phyloP scores from a whole-genome alignment of 2,113 vertebrate genomes.

The Oryzias melastigma region DNA sequence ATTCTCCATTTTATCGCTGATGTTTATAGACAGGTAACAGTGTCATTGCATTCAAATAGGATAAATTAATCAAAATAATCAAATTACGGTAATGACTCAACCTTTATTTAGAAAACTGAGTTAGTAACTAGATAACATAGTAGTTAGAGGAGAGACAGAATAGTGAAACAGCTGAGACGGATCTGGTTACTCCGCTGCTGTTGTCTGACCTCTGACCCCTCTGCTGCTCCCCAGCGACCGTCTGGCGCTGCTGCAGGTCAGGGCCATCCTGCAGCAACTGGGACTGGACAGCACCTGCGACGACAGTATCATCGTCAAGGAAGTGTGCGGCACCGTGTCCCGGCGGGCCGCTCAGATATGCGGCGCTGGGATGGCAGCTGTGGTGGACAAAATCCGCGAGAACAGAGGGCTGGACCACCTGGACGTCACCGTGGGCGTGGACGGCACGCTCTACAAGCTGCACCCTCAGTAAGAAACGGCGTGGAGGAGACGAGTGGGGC shows the following conservation, averaged over 20 bases:
- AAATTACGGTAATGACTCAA: too few species aligned
- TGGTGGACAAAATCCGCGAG: conserved; percentile 97
- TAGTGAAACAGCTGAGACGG: conserved; percentile 53
- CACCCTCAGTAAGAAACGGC: conserved; percentile 88
- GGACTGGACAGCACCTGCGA: conserved; percentile 97
- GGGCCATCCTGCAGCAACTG: conserved; percentile 93
- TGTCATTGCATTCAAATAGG: too few species aligned
- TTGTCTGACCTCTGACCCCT: conserved; percentile 47
- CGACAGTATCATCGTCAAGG: conserved; percentile 97
- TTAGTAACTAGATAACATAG: not conserved
- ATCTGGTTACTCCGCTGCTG: conserved; percentile 51
- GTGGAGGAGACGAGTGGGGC: not conserved
- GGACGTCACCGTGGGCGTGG: conserved; percentile 92
- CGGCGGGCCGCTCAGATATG: conserved; percentile 90
- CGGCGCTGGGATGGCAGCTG: conserved; percentile 93
- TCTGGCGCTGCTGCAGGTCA: conserved; percentile 94
- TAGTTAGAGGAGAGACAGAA: conserved; percentile 11
- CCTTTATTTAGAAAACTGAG: too few species aligned
- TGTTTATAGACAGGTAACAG: too few species aligned
- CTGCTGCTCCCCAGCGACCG: conserved; percentile 81
- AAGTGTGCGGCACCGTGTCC: conserved; percentile 90
- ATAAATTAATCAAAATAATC: too few species aligned
- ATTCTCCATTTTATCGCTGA: too few species aligned
- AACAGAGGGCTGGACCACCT: conserved; percentile 89
- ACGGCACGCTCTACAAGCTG: conserved; percentile 96